Evolutionary conservation across 2,797 vertebrate genomes (phyloP), one percentile per base, ranked within the genome.

Genomic region (Pampus argenteus): DNA sequence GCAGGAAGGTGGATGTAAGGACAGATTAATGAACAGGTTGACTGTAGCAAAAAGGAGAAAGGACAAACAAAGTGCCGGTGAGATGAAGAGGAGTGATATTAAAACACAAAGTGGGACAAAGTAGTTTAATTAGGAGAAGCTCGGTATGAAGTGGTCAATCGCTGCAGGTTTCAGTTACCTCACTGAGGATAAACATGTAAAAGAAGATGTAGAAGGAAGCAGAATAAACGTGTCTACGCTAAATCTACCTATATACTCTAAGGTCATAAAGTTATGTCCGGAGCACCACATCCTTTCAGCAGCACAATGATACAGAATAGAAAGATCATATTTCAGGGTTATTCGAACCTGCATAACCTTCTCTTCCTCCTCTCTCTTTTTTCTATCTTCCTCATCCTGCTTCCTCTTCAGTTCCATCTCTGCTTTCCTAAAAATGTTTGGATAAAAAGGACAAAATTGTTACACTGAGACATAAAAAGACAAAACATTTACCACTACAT

Each of bases 331-430:
- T 25, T 20, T 40, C 1, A 45, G 0, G 0, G 6, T 14, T 17
- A 1, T 54, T 22, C 76, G 72, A 92, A 96, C 98, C 96, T 99
- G 97, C 69, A 97, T 92, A 26, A 93, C 94, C 67, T 93, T 97
- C 79, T 99, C 97, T 78, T 98, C 96, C 31, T 96, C 94, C 86
- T 96, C 96, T 62, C 95, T 95, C 89, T 95, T 97, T 91, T 96
- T 99, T 76, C 98, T 94, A 62, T 98, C 96, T 85, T 98, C 98
- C 64, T 99, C 98, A 22, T 96, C 97, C 64, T 96, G 96, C 88
- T 98, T 99, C 87, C 98, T 95, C 90, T 99, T 99, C 74, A 93
- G 93, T 87, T 99, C 98, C 92, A 99, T 99, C 88, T 98, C 98
- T 52, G 96, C 90, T 93, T 99, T 99, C 90, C 98, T 99, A 71